Percentiles rank a stretch among this genome's conserved stretches.
phyloP scores from a whole-genome alignment of 2,113 vertebrate genomes.

The Albula glossodonta region DNA sequence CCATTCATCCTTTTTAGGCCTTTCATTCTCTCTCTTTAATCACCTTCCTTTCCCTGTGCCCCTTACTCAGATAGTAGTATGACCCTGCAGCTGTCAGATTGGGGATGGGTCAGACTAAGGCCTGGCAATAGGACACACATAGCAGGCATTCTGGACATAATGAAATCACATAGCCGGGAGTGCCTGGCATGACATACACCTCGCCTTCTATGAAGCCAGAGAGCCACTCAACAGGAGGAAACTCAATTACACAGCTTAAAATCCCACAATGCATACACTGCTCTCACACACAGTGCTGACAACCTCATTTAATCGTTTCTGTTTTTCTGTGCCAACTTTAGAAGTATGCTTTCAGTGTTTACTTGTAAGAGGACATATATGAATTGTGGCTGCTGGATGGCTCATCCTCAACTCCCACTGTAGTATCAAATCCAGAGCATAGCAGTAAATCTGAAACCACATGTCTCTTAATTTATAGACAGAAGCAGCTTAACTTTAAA shows the following conservation, averaged over 20 bases:
- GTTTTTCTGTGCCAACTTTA: not conserved
- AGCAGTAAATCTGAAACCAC: not conserved
- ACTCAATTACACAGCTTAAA: not conserved
- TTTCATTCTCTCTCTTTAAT: not conserved
- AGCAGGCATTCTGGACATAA: slow-evolving; percentile 24
- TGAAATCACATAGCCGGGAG: slow-evolving; percentile 15
- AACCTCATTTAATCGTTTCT: not conserved
- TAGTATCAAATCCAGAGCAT: too few species aligned
- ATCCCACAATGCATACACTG: not conserved
- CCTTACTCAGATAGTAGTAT: not conserved
- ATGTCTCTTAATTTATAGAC: not conserved
- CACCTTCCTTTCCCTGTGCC: not conserved
- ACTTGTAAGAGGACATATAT: not conserved
- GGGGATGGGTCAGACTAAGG: not conserved
- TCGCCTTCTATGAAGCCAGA: not conserved
- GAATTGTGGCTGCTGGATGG: too few species aligned
- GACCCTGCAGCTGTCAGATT: not conserved
- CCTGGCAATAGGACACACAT: not conserved
- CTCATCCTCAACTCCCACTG: too few species aligned
- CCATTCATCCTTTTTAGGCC: not conserved
- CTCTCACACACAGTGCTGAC: not conserved
- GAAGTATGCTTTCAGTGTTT: not conserved
- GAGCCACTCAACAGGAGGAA: not conserved
- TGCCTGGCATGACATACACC: not conserved
- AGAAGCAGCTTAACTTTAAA: not conserved